These are phyloP conservation scores for Andrena fulva DNA, from an alignment of 2,888 invertebrate genomes.

Conservation along the genomic window DNA sequence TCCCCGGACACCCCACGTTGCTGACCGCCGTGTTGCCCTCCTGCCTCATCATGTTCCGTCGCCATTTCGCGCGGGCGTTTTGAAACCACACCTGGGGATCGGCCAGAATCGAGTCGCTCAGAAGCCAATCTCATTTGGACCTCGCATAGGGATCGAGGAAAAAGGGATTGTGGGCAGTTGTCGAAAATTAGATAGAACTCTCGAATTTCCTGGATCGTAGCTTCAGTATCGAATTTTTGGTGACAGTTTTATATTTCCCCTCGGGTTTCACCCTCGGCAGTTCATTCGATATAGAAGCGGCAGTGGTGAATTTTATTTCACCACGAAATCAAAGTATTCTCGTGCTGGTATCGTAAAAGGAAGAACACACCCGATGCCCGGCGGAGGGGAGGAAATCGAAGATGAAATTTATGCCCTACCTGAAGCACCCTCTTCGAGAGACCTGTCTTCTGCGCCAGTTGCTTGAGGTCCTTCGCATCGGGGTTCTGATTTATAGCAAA, in stretches of 20 bases:
- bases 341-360: too few relatives aligned
- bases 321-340: background rate
- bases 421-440: constrained; percentile 98
- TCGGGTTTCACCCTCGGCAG: too few relatives aligned
- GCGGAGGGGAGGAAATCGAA: background rate
- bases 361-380: background rate
- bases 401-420: constrained; percentile 86
- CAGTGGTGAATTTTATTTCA: too few relatives aligned
- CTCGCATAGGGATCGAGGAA: background rate
- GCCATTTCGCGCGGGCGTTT: constrained; percentile 99
- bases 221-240: too few relatives aligned
- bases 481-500: constrained; percentile 99
- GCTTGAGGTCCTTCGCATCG: constrained; percentile 99
- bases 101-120: constrained; percentile 43
- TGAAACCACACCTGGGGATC: constrained; percentile 97
- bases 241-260: too few relatives aligned
- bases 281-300: too few relatives aligned
- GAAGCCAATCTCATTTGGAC: too few relatives aligned
- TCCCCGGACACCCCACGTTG: constrained; percentile 80
- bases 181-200: too few relatives aligned
- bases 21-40: constrained; percentile 86
- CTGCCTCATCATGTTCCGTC: constrained; percentile 96
- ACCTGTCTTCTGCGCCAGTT: constrained; percentile 99
- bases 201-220: too few relatives aligned
- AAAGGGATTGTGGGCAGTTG: too few relatives aligned